Percentiles rank a stretch among this genome's conserved stretches.
Evolutionary conservation across 2,113 vertebrate genomes (phyloP).

Genomic region (Tragelaphus strepsiceros): DNA sequence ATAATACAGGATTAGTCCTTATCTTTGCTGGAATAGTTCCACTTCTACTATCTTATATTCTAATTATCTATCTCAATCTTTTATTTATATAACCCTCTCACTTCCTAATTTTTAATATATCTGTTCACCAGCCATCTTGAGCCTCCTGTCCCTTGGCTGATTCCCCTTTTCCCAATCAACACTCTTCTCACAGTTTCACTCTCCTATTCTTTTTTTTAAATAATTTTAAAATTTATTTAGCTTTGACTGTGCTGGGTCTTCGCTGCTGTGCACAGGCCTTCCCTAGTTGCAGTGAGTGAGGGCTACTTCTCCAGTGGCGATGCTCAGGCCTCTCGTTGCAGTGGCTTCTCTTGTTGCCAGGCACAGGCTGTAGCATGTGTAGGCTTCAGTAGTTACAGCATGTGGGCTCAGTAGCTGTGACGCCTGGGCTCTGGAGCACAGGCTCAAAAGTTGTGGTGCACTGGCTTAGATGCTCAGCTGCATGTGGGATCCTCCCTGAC

Average conservation of each 20-base stretch:
- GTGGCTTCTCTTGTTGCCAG: not conserved
- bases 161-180: not conserved
- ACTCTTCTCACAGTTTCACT: not conserved
- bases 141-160: not conserved
- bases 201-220: not conserved
- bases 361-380: not conserved
- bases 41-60: not conserved
- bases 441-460: not conserved
- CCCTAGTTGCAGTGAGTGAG: not conserved
- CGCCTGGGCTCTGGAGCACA: not conserved
- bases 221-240: not conserved
- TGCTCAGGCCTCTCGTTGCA: not conserved
- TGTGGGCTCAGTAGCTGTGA: not conserved
- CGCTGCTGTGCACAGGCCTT: not conserved
- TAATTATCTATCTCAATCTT: not conserved
- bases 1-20: not conserved
- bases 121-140: not conserved
- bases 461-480: not conserved
- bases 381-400: not conserved
- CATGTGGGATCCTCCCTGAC: not conserved
- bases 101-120: not conserved
- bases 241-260: not conserved
- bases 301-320: not conserved
- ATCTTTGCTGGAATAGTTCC: not conserved
- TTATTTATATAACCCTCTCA: not conserved